Percentiles rank a stretch among this genome's conserved stretches.
Evolutionary conservation across 2,888 invertebrate species (phyloP).

Genomic region (Corythucha ciliata): DNA sequence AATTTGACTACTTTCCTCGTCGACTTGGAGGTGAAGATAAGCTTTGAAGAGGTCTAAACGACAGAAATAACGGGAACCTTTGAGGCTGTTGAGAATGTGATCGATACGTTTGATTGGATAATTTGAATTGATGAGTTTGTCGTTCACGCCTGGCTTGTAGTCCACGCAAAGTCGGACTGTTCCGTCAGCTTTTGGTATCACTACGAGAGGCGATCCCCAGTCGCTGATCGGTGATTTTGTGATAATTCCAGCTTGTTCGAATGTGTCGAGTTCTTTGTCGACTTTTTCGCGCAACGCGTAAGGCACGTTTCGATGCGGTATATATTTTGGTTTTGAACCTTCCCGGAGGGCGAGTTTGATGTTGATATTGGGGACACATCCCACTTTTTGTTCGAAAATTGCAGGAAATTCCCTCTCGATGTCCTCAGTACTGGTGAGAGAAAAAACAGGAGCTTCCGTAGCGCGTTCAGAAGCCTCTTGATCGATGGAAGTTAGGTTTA

Average conservation of each 20-base stretch:
- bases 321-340: too few relatives aligned
- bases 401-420: too few relatives aligned
- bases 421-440: too few relatives aligned
- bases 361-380: too few relatives aligned
- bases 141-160: slow-evolving; percentile 7
- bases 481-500: background rate
- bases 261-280: background rate
- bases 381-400: too few relatives aligned
- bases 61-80: slow-evolving; percentile 27
- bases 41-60: slow-evolving; percentile 30
- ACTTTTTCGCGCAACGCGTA: background rate
- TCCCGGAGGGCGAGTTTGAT: too few relatives aligned
- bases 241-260: background rate
- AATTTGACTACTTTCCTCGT: slow-evolving; percentile 20
- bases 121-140: slow-evolving; percentile 12
- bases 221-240: background rate
- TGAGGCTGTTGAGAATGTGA: slow-evolving; percentile 26
- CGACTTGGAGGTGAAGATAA: slow-evolving; percentile 28
- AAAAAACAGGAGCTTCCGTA: too few relatives aligned
- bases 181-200: slow-evolving; percentile 1
- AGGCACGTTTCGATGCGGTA: too few relatives aligned
- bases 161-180: background rate
- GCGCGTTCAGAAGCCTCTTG: too few relatives aligned
- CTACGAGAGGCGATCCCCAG: slow-evolving; percentile 2
- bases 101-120: slow-evolving; percentile 32